phyloP scores from a whole-genome alignment of 1,140 invertebrate species.

The Drosophila sp. region DNA sequence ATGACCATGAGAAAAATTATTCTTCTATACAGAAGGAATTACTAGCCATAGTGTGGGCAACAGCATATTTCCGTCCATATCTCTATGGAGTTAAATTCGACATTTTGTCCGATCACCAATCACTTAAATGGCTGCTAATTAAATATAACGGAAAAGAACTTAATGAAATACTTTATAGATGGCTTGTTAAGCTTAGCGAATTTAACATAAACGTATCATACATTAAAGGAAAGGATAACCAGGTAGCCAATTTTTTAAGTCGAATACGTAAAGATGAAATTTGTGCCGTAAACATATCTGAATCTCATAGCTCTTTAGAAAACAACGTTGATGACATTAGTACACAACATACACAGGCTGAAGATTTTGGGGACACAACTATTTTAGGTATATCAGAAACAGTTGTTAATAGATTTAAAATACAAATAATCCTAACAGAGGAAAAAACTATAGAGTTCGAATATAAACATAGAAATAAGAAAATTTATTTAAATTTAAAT shows the following conservation, averaged over 20 bases:
- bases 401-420: slow-evolving; percentile 32
- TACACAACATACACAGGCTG: slow-evolving; percentile 7
- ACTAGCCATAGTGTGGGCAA: slow-evolving; percentile 82
- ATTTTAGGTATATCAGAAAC: slow-evolving; percentile 24
- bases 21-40: slow-evolving; percentile 83
- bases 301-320: neutral
- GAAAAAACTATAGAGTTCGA: slow-evolving; percentile 20
- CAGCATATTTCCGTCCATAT: slow-evolving; percentile 84
- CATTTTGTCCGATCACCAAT: slow-evolving; percentile 84
- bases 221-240: slow-evolving; percentile 65
- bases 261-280: slow-evolving; percentile 2
- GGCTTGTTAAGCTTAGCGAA: slow-evolving; percentile 83
- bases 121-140: slow-evolving; percentile 83
- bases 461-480: slow-evolving; percentile 1
- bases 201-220: slow-evolving; percentile 83
- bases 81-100: slow-evolving; percentile 84
- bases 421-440: slow-evolving; percentile 23
- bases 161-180: slow-evolving; percentile 39
- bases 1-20: neutral
- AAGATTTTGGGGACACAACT: slow-evolving; percentile 29
- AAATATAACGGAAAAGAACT: slow-evolving; percentile 35
- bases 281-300: neutral
- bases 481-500: neutral
- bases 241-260: slow-evolving; percentile 27
- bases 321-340: neutral